A percentile compares a stretch with the other conserved stretches of the same genome.
These are phyloP conservation scores for Ochropacha duplaris DNA, from an alignment of 2,888 invertebrate genomes.

Conservation along the genomic window DNA sequence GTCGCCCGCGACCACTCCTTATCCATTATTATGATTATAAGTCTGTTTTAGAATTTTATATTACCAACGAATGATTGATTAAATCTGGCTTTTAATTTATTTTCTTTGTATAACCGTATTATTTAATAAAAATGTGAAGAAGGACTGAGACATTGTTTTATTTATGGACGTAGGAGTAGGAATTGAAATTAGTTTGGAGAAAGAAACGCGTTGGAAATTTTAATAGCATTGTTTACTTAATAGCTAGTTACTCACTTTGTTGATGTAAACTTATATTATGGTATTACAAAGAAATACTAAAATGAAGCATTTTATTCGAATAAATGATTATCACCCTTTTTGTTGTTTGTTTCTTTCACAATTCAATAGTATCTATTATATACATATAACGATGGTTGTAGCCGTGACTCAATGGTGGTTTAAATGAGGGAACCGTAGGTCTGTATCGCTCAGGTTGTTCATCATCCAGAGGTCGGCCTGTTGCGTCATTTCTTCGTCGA, in stretches of 20 bases:
- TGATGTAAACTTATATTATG: constrained; percentile 76
- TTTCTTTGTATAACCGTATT: constrained; percentile 82
- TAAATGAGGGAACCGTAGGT: constrained; percentile 82
- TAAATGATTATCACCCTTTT: constrained; percentile 77
- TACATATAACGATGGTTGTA: not conserved
- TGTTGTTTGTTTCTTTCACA: constrained; percentile 47
- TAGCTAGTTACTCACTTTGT: constrained; percentile 66
- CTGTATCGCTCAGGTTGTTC: constrained; percentile 83
- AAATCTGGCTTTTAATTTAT: constrained; percentile 82
- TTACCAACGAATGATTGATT: constrained; percentile 81
- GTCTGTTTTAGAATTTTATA: constrained; percentile 83
- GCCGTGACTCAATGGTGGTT: constrained; percentile 14
- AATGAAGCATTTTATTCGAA: constrained; percentile 79
- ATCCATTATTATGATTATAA: constrained; percentile 72
- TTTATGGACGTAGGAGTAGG: constrained; percentile 58
- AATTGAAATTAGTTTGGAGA: constrained; percentile 49
- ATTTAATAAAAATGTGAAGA: constrained; percentile 78
- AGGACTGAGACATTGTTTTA: constrained; percentile 80
- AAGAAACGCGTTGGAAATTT: constrained; percentile 47
- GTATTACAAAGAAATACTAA: constrained; percentile 80
- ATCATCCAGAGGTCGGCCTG: constrained; percentile 88
- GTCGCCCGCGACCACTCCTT: constrained; percentile 52
- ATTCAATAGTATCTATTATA: constrained; percentile 17
- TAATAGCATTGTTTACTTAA: constrained; percentile 64
- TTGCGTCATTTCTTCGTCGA: constrained; percentile 85